Percentiles rank a stretch among this genome's conserved stretches.
These are phyloP conservation scores for Cirrhinus mrigala DNA, from an alignment of 2,797 vertebrate species.

Conservation along the genomic window DNA sequence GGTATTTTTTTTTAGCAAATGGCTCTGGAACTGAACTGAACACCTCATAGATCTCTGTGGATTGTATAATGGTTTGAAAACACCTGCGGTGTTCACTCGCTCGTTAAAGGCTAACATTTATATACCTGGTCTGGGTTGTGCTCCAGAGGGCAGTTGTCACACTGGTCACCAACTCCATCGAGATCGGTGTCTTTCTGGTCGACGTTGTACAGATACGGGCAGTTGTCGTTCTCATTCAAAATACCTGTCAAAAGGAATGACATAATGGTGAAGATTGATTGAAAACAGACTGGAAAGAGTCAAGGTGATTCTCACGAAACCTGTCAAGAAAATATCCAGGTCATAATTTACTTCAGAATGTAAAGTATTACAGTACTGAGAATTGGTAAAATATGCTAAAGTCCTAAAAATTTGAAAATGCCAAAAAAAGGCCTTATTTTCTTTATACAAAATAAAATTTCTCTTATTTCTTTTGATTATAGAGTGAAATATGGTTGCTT, in stretches of 20 bases:
- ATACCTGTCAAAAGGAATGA: constrained; percentile 79
- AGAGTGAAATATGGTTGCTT: neutral
- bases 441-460: neutral
- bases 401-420: neutral
- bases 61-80: constrained; percentile 35
- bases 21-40: constrained; percentile 45
- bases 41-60: constrained; percentile 29
- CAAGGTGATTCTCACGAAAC: neutral
- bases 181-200: constrained; percentile 95
- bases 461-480: neutral
- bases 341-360: neutral
- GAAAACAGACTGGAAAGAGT: neutral
- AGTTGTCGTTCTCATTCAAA: constrained; percentile 94
- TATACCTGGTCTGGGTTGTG: constrained; percentile 98
- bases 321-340: constrained; percentile 29
- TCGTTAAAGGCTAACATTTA: constrained; percentile 17
- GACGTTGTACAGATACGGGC: constrained; percentile 94
- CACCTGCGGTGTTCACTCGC: constrained; percentile 29
- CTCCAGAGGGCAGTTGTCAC: constrained; percentile 97
- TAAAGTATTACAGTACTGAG: neutral
- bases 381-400: too few species aligned
- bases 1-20: constrained; percentile 40
- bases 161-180: constrained; percentile 97
- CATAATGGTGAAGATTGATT: neutral
- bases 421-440: neutral